Evolutionary conservation across 2,113 vertebrate species (phyloP), one percentile per base, ranked within the genome.

Genomic region (Myiagra hebetior): DNA sequence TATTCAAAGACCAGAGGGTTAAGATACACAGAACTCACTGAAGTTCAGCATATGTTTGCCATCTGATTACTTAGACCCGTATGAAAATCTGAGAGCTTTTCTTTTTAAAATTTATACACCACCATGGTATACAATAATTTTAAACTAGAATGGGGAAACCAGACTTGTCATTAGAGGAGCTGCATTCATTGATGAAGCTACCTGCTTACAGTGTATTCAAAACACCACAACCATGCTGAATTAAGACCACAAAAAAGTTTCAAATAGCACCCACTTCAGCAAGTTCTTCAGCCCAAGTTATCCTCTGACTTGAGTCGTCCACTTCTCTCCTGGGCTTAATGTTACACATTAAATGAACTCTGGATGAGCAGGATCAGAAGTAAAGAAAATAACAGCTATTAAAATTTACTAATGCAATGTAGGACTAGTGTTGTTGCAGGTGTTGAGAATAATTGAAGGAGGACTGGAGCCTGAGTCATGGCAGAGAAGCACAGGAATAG

Each of bases 401-500:
- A 6, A 16, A 14, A 13, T 67, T 63, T 31, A 80, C 7, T 22
- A 39, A 33, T 2, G 10, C 9, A 35, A 3, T 0, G 5, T 9
- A 47, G 35, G 19, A 20, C 3, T 44, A 27, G 16, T 13, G 28
- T 7, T 11, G 4, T 12, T 33, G 39, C 15, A 63, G 27, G 10
- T 33, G 21, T 7, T 14, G 13, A 55, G 31, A 73, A 22, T 0
- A 4, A 33, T 0, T 1, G 3, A 64, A 73, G 31, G 13, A 63
- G 30, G 18, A 23, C 23, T 35, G 19, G 5, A 82, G 24, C 18
- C 33, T 1, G 3, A 77, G 13, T 16, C 65, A 31, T 0, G 10
- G 26, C 21, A 44, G 30, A 2, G 0, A 23, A 28, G 8, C 2
- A 5, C 24, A 53, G 28, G 0, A 17, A 5, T 0, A 10, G 3